Evolutionary conservation across 2,888 invertebrate species (phyloP), one percentile per base, ranked within the genome.

Genomic region (Hyposoter didymator): DNA sequence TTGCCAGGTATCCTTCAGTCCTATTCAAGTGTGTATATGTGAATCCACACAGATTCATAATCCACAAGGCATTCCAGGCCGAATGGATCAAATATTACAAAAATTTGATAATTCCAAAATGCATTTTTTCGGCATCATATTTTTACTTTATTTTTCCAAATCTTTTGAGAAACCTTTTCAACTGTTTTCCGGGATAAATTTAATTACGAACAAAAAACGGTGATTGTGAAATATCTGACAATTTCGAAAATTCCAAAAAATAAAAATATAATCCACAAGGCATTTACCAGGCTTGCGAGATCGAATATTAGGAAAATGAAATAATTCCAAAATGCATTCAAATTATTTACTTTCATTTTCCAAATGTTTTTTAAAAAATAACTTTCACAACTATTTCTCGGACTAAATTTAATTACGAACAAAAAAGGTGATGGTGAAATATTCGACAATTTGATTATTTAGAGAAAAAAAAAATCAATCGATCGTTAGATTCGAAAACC

Each of bases 1-100:
- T 87, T 64, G 84, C 84, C 79, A 88, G 89, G 89, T 90, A 90
- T 90, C 89, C 83, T 75, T 80, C 52, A 19, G 83, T 78, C 73
- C 72, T 59, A 74, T 72, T 28, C 70, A 66, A 47, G 28, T 69
- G 49, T 39, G 19, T 43, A 49, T 39, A 32, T 28, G 39, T 47
- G 62, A 14, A 59, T 22, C 35, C 39, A 35, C 62, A 43, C 43
- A n/a, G 59, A 62, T 80, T 32, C 45, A 49, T 32, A 35, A 70
- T 79, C 19, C 19, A 78, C 59, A 45, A 43, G 70, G 45, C 43
- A 43, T 55, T 70, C 45, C 70, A 70, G 35, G 5, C n/a, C 35
- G 17, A 73, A 8, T 59, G 22, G 10, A 59, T 28, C 52, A 5
- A 28, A 19, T 5, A 14, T 39, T 43, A 5, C 39, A 10, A 39